These are phyloP conservation scores for Cartodere bifasciata DNA, from an alignment of 2,888 invertebrate species.

Conservation along the genomic window DNA sequence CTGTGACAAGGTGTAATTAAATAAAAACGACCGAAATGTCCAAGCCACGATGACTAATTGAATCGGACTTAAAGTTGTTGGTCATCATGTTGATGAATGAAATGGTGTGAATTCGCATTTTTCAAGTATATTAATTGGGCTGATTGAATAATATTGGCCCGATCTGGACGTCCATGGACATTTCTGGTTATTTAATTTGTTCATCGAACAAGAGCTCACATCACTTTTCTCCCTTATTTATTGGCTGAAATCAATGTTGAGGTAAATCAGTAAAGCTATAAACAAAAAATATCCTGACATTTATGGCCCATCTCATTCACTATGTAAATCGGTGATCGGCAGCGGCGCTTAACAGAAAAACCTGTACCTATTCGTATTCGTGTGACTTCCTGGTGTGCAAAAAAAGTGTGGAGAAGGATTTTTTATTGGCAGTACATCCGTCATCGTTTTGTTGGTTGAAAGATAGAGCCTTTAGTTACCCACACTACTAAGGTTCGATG, in stretches of 20 bases:
- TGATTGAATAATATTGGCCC: conserved; percentile 16
- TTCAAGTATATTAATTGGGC: conserved; percentile 18
- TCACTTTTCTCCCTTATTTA: conserved; percentile 32
- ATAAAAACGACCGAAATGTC: too few relatives aligned
- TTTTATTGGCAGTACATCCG: conserved; percentile 22
- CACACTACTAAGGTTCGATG: too few relatives aligned
- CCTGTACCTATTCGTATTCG: conserved; percentile 4
- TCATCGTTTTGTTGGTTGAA: too few relatives aligned
- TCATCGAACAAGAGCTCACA: conserved; percentile 22
- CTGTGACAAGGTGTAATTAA: too few relatives aligned
- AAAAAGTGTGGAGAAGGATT: too few relatives aligned
- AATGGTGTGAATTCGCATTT: conserved; percentile 9
- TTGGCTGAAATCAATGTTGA: conserved; percentile 32
- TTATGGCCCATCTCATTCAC: conserved; percentile 32
- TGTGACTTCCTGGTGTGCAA: too few relatives aligned
- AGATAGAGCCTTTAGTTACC: too few relatives aligned
- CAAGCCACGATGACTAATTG: too few relatives aligned
- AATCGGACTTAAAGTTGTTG: too few relatives aligned
- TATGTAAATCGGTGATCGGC: conserved; percentile 20
- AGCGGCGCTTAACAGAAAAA: conserved; percentile 14
- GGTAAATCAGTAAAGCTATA: conserved; percentile 28
- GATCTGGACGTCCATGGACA: conserved; percentile 17
- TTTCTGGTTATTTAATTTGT: conserved; percentile 24
- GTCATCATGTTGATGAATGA: too few relatives aligned
- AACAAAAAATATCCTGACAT: conserved; percentile 28